A percentile compares a stretch with the other conserved stretches of the same genome.
Evolutionary conservation across 1,140 invertebrate species (phyloP).

Genomic region (Bombus balteatus): DNA sequence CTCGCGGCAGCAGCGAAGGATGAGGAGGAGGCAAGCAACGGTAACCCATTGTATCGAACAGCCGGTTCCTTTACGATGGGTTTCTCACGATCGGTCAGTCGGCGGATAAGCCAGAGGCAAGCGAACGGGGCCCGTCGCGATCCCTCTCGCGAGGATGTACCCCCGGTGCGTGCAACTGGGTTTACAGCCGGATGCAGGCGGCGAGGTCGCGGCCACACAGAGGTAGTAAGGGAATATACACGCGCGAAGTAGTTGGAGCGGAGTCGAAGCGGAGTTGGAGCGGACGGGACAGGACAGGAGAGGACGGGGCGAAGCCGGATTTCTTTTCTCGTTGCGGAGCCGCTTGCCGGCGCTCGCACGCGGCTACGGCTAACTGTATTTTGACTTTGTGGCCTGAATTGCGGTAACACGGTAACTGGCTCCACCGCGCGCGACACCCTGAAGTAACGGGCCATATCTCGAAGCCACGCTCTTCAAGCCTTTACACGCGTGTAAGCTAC

Average conservation of each 20-base stretch:
- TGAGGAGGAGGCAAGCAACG: constrained; percentile 34
- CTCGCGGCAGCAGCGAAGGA: background rate
- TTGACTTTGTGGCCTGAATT: constrained; percentile 84
- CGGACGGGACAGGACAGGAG: constrained; percentile 28
- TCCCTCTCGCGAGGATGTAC: constrained; percentile 36
- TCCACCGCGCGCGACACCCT: constrained; percentile 79
- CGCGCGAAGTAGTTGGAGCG: constrained; percentile 10
- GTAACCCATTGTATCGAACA: constrained; percentile 54
- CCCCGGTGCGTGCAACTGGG: constrained; percentile 59
- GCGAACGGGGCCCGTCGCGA: background rate
- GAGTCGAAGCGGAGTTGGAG: constrained; percentile 24
- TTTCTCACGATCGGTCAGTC: constrained; percentile 58
- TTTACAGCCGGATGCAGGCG: constrained; percentile 65
- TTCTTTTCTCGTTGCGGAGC: constrained; percentile 61
- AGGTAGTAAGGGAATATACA: constrained; percentile 15
- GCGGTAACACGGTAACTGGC: constrained; percentile 83
- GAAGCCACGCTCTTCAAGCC: constrained; percentile 69
- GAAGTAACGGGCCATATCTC: constrained; percentile 79
- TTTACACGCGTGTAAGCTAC: constrained; percentile 72
- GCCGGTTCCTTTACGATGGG: constrained; percentile 47
- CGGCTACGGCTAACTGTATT: constrained; percentile 82
- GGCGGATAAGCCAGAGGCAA: constrained; percentile 42
- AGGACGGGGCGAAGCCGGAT: constrained; percentile 58
- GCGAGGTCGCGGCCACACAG: constrained; percentile 34
- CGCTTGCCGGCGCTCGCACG: constrained; percentile 52